These are phyloP conservation scores for Caretta caretta DNA, from an alignment of 2,113 vertebrate genomes.

Conservation along the genomic window DNA sequence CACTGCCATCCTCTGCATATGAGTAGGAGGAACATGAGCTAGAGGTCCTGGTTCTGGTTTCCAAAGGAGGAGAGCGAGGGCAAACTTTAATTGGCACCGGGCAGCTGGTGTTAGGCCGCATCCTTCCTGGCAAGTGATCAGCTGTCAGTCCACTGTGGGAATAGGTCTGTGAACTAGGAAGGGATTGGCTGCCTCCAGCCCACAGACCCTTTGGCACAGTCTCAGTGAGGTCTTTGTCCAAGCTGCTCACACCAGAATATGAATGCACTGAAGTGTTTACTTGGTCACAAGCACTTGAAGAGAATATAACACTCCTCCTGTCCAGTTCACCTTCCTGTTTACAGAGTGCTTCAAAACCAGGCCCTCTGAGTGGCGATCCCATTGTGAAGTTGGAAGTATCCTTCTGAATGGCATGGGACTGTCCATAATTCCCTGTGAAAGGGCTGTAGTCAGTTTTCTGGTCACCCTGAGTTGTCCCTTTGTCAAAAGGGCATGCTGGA, in stretches of 20 bases:
- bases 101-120: constrained; percentile 97
- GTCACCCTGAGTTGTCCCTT: constrained; percentile 98
- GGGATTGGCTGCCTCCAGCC: constrained; percentile 92
- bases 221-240: constrained; percentile 95
- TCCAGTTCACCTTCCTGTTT: constrained; percentile 96
- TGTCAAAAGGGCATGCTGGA: constrained; percentile 92
- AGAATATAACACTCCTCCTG: constrained; percentile 98
- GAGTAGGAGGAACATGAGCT: constrained; percentile 99
- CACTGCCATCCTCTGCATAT: constrained; percentile 96
- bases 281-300: constrained; percentile 93
- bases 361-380: constrained; percentile 89
- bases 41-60: constrained; percentile 97
- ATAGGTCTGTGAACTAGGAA: constrained; percentile 93
- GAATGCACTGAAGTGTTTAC: constrained; percentile 92
- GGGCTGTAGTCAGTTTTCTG: constrained; percentile 94
- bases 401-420: constrained; percentile 89
- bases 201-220: constrained; percentile 94
- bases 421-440: constrained; percentile 88
- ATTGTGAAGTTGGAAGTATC: constrained; percentile 88
- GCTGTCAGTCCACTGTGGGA: constrained; percentile 84
- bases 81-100: constrained; percentile 99
- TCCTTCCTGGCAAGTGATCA: constrained; percentile 90
- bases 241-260: constrained; percentile 90
- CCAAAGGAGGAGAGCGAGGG: constrained; percentile 94
- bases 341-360: constrained; percentile 91